A percentile compares a stretch with the other conserved stretches of the same genome.
Conservation (phyloP, 2,888 invertebrate species). For the Callosobruchus maculatus region DNA sequence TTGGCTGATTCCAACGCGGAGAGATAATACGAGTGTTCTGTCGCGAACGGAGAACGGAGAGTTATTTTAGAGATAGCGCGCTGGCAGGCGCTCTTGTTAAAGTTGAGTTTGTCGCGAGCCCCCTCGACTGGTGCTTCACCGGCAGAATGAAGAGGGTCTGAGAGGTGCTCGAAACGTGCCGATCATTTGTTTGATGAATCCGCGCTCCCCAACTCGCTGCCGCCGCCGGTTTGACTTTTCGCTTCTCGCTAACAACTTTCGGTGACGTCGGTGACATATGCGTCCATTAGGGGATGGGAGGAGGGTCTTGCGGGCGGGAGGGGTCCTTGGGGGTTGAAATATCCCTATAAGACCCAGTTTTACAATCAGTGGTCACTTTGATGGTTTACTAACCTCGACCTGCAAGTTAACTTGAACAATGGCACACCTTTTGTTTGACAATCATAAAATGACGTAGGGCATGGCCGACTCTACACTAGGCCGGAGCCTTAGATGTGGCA, state of each 20-base stretch:
- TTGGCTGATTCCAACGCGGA: neutral
- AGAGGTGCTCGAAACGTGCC: conserved; percentile 43
- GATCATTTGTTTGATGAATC: conserved; percentile 45
- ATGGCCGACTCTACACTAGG: too few relatives aligned
- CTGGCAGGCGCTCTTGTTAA: neutral
- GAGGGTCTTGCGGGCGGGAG: too few relatives aligned
- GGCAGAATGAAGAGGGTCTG: conserved; percentile 1
- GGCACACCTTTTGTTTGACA: too few relatives aligned
- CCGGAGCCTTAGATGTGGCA: too few relatives aligned
- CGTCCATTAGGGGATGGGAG: neutral
- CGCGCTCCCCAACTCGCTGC: conserved; percentile 13
- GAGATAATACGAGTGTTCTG: neutral
- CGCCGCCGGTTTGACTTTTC: conserved; percentile 7
- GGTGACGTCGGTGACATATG: neutral
- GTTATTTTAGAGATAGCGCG: neutral
- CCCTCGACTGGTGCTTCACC: neutral
- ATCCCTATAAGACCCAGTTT: too few relatives aligned
- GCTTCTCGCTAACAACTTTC: conserved; percentile 1
- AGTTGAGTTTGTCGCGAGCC: neutral
- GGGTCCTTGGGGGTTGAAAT: too few relatives aligned
- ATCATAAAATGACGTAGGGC: too few relatives aligned
- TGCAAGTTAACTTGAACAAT: too few relatives aligned
- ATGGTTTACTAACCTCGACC: too few relatives aligned
- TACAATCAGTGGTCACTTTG: too few relatives aligned
- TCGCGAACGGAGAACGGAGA: neutral